Evolutionary conservation across 2,113 vertebrate species (phyloP), one percentile per base, ranked within the genome.

Genomic region (Poecilia latipinna): DNA sequence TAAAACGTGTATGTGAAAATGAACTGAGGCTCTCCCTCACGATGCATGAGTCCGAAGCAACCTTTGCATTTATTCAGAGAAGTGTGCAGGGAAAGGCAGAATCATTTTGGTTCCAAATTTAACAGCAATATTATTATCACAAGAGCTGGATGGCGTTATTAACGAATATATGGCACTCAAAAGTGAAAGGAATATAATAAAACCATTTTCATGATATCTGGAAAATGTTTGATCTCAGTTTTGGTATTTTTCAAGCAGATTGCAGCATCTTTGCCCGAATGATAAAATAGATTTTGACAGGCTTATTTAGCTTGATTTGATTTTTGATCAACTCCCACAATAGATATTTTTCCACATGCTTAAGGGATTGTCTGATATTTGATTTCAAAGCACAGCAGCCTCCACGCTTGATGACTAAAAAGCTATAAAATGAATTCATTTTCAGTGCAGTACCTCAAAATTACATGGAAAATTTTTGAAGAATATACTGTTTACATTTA

Each of bases 1-100:
- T 94, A 94, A 95, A 95, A 92, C 74, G 88, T 94, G 89, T 94
- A 92, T 90, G 93, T 95, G 90, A 92, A 94, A 92, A 90, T 70
- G 15, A 90, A 72, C 70, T 28, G 31, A 33, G 39, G 63, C 66
- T 83, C 44, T 66, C 28, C 54, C 51, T n/a, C 22, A 57, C 24
- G 8, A 57, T n/a, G 61, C 54, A 37, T 32, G 37, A 17, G 66
- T 84, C 60, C 63, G 57, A 51, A 54, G 71, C 66, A 19, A 28
- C 61, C 31, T 79, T 57, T 77, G 24, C 67, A 80, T 82, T 68
- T n/a, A 61, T 37, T 12, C 12, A 64, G 5, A 31, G 29, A 39
- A 26, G 48, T 60, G 12, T 8, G 32, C 6, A 29, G 64, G 17
- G 57, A 33, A 12, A 8, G 22, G n/a, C 26, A 19, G n/a, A 60